Percentiles rank a stretch among this genome's conserved stretches.
phyloP scores from a whole-genome alignment of 2,113 vertebrate genomes.

The Lampris incognitus region DNA sequence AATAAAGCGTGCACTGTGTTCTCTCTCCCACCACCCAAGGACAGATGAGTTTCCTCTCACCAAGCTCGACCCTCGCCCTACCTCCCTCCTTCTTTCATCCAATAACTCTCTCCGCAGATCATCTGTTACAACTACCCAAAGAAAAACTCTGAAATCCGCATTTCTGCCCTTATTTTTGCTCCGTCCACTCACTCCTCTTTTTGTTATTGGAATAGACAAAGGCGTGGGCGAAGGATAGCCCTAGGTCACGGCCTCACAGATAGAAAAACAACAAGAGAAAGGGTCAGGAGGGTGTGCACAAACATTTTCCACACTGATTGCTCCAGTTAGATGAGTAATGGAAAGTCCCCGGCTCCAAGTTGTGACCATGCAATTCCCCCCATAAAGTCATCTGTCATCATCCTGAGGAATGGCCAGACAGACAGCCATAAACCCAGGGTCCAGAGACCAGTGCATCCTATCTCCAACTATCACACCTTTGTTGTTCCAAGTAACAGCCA shows the following conservation, averaged over 20 bases:
- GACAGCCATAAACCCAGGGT: constrained; percentile 78
- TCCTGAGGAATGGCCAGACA: constrained; percentile 67
- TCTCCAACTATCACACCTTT: constrained; percentile 46
- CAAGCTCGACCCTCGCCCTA: constrained; percentile 52
- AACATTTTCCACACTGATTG: constrained; percentile 77
- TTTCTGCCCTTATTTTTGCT: constrained; percentile 34
- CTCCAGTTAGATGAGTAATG: constrained; percentile 79
- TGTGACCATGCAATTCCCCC: constrained; percentile 69
- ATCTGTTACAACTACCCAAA: constrained; percentile 53
- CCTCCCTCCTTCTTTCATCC: constrained; percentile 63
- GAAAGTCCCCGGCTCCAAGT: constrained; percentile 78
- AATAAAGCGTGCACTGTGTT: constrained; percentile 83
- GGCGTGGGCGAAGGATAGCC: constrained; percentile 33
- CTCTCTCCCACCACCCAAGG: constrained; percentile 76
- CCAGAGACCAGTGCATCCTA: constrained; percentile 71
- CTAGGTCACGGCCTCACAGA: constrained; percentile 37
- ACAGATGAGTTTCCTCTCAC: constrained; percentile 80
- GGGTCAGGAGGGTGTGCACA: constrained; percentile 63
- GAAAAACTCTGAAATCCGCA: constrained; percentile 35
- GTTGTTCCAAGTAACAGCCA: constrained; percentile 33
- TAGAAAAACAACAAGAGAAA: constrained; percentile 64
- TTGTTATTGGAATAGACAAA: constrained; percentile 38
- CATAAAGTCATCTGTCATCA: constrained; percentile 82
- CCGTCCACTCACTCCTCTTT: constrained; percentile 10
- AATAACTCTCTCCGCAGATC: constrained; percentile 61